A percentile compares a stretch with the other conserved stretches of the same genome.
These are phyloP conservation scores for Botrylloides violaceus DNA, from an alignment of 23 tunicate species.

Conservation along the genomic window DNA sequence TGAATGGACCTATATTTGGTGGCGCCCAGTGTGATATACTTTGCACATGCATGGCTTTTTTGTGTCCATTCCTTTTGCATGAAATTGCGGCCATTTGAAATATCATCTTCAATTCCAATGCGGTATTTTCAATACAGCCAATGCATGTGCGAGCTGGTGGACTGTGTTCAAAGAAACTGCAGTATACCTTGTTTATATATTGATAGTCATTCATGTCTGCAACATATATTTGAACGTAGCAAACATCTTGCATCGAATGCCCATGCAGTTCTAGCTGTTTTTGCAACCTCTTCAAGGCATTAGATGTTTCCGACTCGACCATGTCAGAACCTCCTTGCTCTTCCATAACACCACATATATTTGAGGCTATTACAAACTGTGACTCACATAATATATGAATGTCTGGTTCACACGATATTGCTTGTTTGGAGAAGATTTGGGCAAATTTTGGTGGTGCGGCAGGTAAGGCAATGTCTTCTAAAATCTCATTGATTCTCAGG, in stretches of 20 bases:
- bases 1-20: slow-evolving; percentile 88
- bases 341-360: neutral
- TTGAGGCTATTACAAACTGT: neutral
- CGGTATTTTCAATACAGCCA: neutral
- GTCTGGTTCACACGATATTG: neutral
- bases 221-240: slow-evolving; percentile 44
- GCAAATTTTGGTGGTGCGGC: neutral
- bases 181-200: slow-evolving; percentile 45
- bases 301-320: neutral
- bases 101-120: slow-evolving; percentile 3
- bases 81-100: slow-evolving; percentile 45
- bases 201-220: slow-evolving; percentile 49
- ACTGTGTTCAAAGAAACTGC: slow-evolving; percentile 36
- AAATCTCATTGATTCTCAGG: neutral
- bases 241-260: slow-evolving; percentile 17
- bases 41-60: slow-evolving; percentile 73
- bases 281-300: slow-evolving; percentile 7
- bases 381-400: neutral
- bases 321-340: neutral
- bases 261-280: slow-evolving; percentile 18
- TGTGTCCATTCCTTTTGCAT: neutral
- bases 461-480: neutral
- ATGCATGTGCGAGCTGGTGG: slow-evolving; percentile 83
- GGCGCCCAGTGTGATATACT: slow-evolving; percentile 94
- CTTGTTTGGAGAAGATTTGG: neutral